Base-by-base conservation (phyloP, 2,888 invertebrate genomes). In the Carcina quercana region DNA sequence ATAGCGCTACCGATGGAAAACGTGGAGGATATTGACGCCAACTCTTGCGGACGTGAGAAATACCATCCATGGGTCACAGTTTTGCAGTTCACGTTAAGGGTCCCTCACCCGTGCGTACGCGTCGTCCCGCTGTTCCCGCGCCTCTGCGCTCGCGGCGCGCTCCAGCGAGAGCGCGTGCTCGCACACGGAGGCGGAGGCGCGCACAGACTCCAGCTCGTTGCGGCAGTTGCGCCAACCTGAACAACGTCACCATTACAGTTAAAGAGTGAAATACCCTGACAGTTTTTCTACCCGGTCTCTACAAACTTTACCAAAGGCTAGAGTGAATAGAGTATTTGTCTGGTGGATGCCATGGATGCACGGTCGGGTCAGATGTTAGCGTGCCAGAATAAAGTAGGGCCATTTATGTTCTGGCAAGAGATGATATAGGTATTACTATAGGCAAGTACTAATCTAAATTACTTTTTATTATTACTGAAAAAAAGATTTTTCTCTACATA, bases 151-250 rank as follows among this genome's bases (percentile, higher is more conserved):
- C 30, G 72, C 71, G 26, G 61, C 60, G 1, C 71, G 59, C 54
- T 79, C 76, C 13, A 50, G 40, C 13, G 55, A 43, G 31, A 73
- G 56, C 40, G 73, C 73, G 34, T 47, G 67, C 46, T 66, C 68
- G 35, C 44, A 17, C 14, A 43, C 47, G 2, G 59, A 58, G 11
- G 43, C 50, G 2, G 65, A 56, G 2, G 62, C 68, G 29, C 65
- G 65, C 28, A 42, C 59, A 4, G 60, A 56, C 4, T 76, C 76
- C 58, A 73, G 10, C 57, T 80, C 82, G 54, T 78, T 78, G 48
- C 78, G 79, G 32, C 70, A 63, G 59, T 80, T 80, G 11, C 70
- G 69, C 74, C 75, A 76, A 0, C 71, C 79, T 80, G 35, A 5
- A 3, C 11, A 13, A 19, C 13, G 1, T 6, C 21, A 25, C 8